Evolutionary conservation across 2,797 vertebrate species (phyloP).

Genomic region (Poecilia gillii): DNA sequence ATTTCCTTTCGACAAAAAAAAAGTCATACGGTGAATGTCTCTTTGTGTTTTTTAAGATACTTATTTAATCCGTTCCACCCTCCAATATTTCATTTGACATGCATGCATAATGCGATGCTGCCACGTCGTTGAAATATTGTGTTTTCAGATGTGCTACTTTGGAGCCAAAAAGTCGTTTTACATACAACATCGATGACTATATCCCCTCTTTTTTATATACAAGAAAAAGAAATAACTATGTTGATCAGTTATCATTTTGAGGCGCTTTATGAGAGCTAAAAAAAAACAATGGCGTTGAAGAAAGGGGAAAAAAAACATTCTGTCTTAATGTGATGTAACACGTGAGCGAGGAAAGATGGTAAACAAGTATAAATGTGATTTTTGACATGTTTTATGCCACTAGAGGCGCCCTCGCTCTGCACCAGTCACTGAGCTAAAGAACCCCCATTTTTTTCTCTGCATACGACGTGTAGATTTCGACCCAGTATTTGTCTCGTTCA

Average conservation of each 20-base stretch:
- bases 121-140: not conserved
- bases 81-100: not conserved
- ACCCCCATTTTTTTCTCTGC: conserved; percentile 4
- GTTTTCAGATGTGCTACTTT: not conserved
- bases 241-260: not conserved
- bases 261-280: not conserved
- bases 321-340: conserved; percentile 46
- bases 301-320: not conserved
- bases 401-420: conserved; percentile 74
- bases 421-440: conserved; percentile 49
- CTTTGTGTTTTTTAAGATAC: not conserved
- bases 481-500: not conserved
- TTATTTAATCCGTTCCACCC: not conserved
- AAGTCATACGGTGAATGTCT: not conserved
- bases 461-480: not conserved
- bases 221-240: not conserved
- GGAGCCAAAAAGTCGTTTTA: not conserved
- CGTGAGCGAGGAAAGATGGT: conserved; percentile 71
- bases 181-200: not conserved
- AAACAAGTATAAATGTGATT: conserved; percentile 68
- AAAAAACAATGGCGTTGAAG: conserved; percentile 2
- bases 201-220: not conserved
- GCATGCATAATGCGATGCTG: not conserved
- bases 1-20: not conserved
- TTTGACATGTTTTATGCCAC: conserved; percentile 29